phyloP scores from a whole-genome alignment of 2,113 vertebrate genomes.

The Strix aluco region DNA sequence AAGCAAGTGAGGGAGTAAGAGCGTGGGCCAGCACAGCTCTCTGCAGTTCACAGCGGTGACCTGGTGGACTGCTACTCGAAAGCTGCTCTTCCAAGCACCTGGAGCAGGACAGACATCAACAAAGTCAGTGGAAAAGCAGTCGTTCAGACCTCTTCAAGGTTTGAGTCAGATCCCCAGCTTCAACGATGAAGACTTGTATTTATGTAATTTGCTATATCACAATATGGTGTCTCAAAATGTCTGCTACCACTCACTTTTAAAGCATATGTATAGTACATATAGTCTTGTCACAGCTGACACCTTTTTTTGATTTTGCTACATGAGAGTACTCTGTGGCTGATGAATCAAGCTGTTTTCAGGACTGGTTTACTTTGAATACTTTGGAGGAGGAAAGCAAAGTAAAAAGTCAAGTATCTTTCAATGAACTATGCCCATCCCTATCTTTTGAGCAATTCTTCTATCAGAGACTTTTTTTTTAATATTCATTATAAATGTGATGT shows the following conservation, averaged over 20 bases:
- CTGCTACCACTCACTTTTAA: constrained; percentile 31
- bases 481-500: neutral
- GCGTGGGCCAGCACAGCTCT: neutral
- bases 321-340: constrained; percentile 14
- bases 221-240: constrained; percentile 38
- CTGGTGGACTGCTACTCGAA: neutral
- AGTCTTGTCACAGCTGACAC: constrained; percentile 47
- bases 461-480: neutral
- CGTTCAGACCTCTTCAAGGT: neutral
- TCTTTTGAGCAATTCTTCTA: neutral
- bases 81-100: neutral
- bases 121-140: neutral
- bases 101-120: neutral
- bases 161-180: neutral
- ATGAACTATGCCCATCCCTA: neutral
- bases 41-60: neutral
- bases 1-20: neutral
- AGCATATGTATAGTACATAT: constrained; percentile 3
- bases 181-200: neutral
- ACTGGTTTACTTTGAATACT: constrained; percentile 9
- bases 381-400: constrained; percentile 1
- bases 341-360: constrained; percentile 40
- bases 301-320: constrained; percentile 32
- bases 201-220: constrained; percentile 2
- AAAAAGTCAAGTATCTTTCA: neutral